A percentile compares a stretch with the other conserved stretches of the same genome.
Conservation (phyloP, 2,797 vertebrate species). For the Taeniopygia guttata region DNA sequence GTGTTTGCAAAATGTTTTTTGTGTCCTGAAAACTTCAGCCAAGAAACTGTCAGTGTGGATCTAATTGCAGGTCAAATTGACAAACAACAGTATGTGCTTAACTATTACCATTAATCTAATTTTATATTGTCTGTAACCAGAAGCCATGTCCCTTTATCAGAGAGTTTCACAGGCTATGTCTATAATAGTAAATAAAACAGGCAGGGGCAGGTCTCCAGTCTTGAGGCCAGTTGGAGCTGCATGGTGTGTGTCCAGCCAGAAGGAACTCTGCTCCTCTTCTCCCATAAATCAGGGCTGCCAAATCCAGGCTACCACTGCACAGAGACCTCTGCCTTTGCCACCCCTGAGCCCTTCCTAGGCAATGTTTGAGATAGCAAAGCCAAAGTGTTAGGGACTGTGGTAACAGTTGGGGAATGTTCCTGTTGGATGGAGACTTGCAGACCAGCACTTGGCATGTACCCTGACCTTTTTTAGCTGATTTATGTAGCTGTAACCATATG, state of each 20-base stretch:
- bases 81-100: neutral
- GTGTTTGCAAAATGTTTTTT: neutral
- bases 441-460: neutral
- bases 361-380: neutral
- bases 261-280: neutral
- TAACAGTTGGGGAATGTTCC: neutral
- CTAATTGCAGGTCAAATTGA: conserved; percentile 40
- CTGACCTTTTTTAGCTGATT: neutral
- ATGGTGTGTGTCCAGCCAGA: neutral
- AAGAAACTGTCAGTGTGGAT: conserved; percentile 3
- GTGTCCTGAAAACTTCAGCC: neutral
- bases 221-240: neutral
- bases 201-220: neutral
- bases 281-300: neutral
- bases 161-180: neutral
- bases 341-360: neutral
- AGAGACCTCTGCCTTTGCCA: neutral
- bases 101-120: neutral
- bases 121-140: neutral
- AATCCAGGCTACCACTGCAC: neutral
- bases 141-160: neutral
- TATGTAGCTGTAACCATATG: rapidly evolving
- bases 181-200: neutral
- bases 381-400: neutral
- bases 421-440: neutral